These are phyloP conservation scores for Lymantria dispar DNA, from an alignment of 2,888 invertebrate species.

Conservation along the genomic window DNA sequence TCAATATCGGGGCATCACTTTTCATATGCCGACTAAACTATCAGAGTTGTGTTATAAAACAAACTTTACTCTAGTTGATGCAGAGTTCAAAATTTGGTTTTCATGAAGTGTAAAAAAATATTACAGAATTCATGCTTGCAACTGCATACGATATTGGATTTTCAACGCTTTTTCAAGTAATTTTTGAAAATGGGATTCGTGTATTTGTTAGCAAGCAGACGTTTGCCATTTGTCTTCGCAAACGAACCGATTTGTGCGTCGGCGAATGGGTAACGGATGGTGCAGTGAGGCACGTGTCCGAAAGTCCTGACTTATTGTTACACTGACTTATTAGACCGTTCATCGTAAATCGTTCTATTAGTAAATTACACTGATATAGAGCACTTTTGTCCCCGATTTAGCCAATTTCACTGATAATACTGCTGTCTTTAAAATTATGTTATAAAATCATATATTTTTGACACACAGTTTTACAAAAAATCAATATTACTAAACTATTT, in stretches of 20 bases:
- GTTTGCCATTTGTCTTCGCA: constrained; percentile 75
- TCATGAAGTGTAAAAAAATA: constrained; percentile 40
- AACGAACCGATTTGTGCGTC: constrained; percentile 80
- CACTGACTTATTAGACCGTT: constrained; percentile 58
- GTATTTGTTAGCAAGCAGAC: constrained; percentile 60
- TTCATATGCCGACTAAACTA: constrained; percentile 41
- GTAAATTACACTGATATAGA: constrained; percentile 47
- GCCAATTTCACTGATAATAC: not conserved
- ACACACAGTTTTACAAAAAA: too few relatives aligned
- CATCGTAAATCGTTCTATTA: constrained; percentile 69
- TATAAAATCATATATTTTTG: too few relatives aligned
- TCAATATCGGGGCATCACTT: constrained; percentile 51
- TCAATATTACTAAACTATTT: too few relatives aligned
- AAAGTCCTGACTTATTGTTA: constrained; percentile 64
- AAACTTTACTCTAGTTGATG: constrained; percentile 22
- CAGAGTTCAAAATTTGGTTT: constrained; percentile 26
- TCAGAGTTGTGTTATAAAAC: constrained; percentile 23
- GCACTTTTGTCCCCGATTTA: constrained; percentile 24
- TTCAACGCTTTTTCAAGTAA: constrained; percentile 64
- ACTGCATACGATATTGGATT: constrained; percentile 60
- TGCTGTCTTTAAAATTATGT: too few relatives aligned
- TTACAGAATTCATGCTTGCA: constrained; percentile 35
- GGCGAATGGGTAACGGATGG: constrained; percentile 76
- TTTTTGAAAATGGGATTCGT: constrained; percentile 70
- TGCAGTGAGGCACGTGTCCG: constrained; percentile 64